A percentile compares a stretch with the other conserved stretches of the same genome.
These are phyloP conservation scores for Turritopsis dohrnii DNA, from an alignment of 30 jellyfish, hydroid and myxozoan genomes.

Conservation along the genomic window DNA sequence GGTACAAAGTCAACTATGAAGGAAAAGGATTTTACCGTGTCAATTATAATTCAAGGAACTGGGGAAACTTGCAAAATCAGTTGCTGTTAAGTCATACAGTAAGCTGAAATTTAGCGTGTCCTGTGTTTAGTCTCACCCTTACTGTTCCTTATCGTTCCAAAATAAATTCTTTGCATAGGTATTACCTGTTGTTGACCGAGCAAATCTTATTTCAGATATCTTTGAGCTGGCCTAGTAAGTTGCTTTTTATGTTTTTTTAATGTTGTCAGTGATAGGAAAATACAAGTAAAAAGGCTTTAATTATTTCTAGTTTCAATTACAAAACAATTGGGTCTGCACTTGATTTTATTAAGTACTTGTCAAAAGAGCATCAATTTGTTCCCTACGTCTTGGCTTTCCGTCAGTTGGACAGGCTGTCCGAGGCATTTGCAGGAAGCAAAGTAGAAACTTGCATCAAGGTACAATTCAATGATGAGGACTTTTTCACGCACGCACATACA, in stretches of 20 bases:
- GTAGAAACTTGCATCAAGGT: background rate
- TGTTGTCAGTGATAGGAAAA: too few relatives aligned
- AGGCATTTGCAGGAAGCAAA: constrained; percentile 5
- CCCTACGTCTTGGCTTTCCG: background rate
- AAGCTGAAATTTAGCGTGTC: background rate
- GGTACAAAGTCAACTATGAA: background rate
- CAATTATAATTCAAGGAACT: background rate
- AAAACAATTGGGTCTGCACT: background rate
- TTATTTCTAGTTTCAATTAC: background rate
- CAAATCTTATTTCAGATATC: constrained; percentile 50
- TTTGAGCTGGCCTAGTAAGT: constrained; percentile 59
- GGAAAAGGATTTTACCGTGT: constrained; percentile 4
- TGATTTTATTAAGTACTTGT: constrained; percentile 2
- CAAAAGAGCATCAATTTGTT: background rate
- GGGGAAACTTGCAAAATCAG: background rate
- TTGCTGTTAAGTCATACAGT: background rate
- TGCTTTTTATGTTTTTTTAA: too few relatives aligned
- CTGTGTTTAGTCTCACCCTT: background rate
- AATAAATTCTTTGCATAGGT: constrained; percentile 16
- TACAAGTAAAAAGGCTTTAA: too few relatives aligned
- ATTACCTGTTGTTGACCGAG: constrained; percentile 43
- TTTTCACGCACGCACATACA: background rate
- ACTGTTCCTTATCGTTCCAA: background rate
- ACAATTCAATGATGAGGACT: background rate
- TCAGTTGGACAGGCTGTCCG: background rate